phyloP scores from a whole-genome alignment of 2,888 invertebrate species.

The Troglohyphantes excavatus region DNA sequence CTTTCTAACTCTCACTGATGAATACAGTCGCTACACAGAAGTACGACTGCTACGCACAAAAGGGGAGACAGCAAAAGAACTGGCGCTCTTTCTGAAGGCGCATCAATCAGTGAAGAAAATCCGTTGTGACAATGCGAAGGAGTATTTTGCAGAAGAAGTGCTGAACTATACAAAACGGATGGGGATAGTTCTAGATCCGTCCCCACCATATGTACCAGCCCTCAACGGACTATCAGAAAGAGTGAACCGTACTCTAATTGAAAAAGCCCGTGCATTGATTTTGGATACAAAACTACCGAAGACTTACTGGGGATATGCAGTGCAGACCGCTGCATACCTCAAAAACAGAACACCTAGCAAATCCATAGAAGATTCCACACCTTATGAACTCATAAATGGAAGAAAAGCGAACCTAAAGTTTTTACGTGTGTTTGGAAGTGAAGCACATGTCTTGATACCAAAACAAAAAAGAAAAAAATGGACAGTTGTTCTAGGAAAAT shows the following conservation, averaged over 20 bases:
- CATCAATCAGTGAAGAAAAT: conserved; percentile 36
- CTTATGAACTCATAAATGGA: no score
- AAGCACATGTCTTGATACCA: no score
- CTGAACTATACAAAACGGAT: not conserved
- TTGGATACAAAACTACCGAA: conserved; percentile 42
- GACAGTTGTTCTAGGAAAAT: no score
- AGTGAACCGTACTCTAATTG: conserved; percentile 52
- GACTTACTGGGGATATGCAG: conserved; percentile 75
- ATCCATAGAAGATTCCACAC: not conserved
- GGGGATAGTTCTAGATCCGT: conserved; percentile 44
- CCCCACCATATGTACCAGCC: conserved; percentile 55
- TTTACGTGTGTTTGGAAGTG: no score
- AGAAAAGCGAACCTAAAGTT: no score
- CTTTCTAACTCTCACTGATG: conserved; percentile 28
- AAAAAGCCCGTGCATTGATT: conserved; percentile 58
- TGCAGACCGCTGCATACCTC: conserved; percentile 72
- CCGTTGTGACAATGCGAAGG: conserved; percentile 66
- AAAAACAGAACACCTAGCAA: conserved; percentile 48
- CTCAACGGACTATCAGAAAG: conserved; percentile 69
- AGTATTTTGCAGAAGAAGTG: conserved; percentile 55
- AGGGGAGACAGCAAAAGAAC: not conserved
- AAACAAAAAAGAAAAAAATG: no score
- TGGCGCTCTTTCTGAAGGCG: conserved; percentile 29
- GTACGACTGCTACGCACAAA: conserved; percentile 26
- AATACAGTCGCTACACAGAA: conserved; percentile 20